Base-by-base conservation (phyloP, 2,797 vertebrate species). In the Spinus pinus region DNA sequence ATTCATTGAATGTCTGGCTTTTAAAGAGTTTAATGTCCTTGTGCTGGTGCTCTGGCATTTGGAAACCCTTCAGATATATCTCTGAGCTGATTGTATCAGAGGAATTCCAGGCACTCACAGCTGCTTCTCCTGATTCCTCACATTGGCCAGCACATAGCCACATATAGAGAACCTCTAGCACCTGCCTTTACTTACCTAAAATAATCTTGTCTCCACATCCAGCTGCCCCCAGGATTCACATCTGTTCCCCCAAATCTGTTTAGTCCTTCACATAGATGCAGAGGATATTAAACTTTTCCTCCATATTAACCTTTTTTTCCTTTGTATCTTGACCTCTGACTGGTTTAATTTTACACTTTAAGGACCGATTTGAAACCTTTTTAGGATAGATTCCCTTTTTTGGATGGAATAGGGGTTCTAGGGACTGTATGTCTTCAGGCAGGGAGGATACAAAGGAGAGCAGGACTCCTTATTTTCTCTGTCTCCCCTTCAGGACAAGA, bases 1-100 rank as follows among this genome's bases (percentile, higher is more conserved):
- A 92, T 94, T 93, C 83, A 57, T 27, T 72, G 86, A 81, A 67
- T 75, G 37, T 10, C 42, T 82, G 49, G 10, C 5, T 91, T 92
- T 91, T n/a, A 5, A 60, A 94, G 94, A 82, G 42, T 64, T 65
- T 54, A 37, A 62, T 81, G 82, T 83, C 74, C 53, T 71, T 82
- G 30, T 94, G 86, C 74, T 82, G 93, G 35, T 89, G 84, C 74
- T 87, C 10, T 95, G 93, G 92, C 72, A 87, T 86, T 94, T 96
- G 80, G 81, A 96, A 92, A 93, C 58, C 33, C 33, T 72, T 89
- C 44, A 71, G 82, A 14, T 62, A 12, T 30, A 16, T 77, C 50
- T 87, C 73, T 57, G 57, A 67, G 78, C 53, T 71, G 81, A 83
- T 54, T 35, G 57, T 65, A 54, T 62, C 23, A 41, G 73, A 70